Evolutionary conservation across 35 echinoderm and acorn worm genomes (phyloP).

Genomic region (Strongylocentrotus purpuratus): DNA sequence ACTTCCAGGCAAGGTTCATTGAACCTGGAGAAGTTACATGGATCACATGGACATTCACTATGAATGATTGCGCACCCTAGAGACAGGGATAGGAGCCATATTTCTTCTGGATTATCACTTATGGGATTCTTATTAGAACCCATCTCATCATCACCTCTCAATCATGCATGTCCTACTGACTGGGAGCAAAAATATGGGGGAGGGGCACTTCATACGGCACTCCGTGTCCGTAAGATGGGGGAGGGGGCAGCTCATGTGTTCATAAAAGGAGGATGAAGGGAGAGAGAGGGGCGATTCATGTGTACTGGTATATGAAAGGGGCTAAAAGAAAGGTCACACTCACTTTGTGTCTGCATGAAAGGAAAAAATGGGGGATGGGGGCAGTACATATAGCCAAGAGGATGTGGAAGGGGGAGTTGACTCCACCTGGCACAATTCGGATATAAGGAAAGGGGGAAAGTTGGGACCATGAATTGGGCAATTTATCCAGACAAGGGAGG

Average conservation of each 20-base stretch:
- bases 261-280: not conserved
- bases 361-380: no score
- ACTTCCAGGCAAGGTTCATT: not conserved
- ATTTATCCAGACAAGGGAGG: no score
- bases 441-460: no score
- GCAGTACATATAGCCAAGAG: no score
- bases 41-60: not conserved
- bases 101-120: slow-evolving; percentile 18
- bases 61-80: not conserved
- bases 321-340: no score
- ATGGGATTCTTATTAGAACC: not conserved
- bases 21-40: not conserved
- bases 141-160: not conserved
- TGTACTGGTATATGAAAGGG: no score
- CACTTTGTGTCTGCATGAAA: no score
- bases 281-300: not conserved
- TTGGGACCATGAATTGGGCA: no score
- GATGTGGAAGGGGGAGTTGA: no score
- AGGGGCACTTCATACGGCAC: not conserved
- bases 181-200: not conserved
- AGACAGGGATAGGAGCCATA: not conserved
- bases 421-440: no score
- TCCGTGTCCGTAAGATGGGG: not conserved
- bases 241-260: not conserved
- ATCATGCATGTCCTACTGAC: not conserved